Evolutionary conservation across 2,888 invertebrate species (phyloP), one percentile per base, ranked within the genome.

Genomic region (Metopia argyrocephala): DNA sequence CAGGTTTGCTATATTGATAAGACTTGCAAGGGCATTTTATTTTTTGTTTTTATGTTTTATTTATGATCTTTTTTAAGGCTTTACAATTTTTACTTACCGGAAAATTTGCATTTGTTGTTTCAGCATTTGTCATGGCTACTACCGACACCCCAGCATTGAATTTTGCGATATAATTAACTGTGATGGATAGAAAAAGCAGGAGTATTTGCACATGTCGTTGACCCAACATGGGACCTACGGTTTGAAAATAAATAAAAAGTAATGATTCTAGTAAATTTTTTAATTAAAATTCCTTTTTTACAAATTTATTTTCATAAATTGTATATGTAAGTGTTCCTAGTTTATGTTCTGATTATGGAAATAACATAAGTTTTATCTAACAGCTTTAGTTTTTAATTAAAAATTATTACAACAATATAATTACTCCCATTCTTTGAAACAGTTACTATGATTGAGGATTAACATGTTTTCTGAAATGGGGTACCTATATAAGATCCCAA

Each of bases 61-160:
- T n/a, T n/a, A n/a, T n/a, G n/a, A n/a, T 38, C 12, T 12, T 9
- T 5, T 38, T 9, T 1, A n/a, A 0, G 2, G 12, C 7, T 12
- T n/a, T 5, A 3, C 12, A 12, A 15, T 25, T 25, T 38, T 56
- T 20, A 85, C 89, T 88, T 87, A 93, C 93, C 27, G 90, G 87
- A 80, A 92, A 91, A 82, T 91, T 87, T 0, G 91, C 91, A 87
- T 92, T 91, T 3, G 90, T 90, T 4, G 90, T 89, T 0, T 88
- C 87, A 0, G 89, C 86, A 84, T 94, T 92, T 0, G 94, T 93
- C 95, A 95, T 95, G 15, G 95, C 94, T 0, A 95, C 93, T 27
- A 95, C 92, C 0, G 94, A 94, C 1, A 95, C 94, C 0, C 94
- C 94, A 84, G 94, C 92, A 86, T 93, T 93, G 50, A 94, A 93